Percentiles rank a stretch among this genome's conserved stretches.
These are phyloP conservation scores for Dastarcus helophoroides DNA, from an alignment of 2,888 invertebrate species.

Conservation along the genomic window DNA sequence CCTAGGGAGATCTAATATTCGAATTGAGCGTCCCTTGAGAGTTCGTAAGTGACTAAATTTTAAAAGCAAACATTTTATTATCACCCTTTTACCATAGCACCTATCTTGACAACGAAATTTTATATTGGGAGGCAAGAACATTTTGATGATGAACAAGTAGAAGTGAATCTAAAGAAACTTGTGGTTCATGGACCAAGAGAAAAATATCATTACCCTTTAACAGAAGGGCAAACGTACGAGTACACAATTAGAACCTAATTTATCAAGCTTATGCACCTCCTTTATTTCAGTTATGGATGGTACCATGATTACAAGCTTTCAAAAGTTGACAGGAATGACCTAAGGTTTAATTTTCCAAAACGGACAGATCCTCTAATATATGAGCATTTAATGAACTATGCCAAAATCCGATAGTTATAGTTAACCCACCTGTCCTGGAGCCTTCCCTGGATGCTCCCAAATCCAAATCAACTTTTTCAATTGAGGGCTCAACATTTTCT, in stretches of 20 bases:
- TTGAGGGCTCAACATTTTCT: constrained; percentile 36
- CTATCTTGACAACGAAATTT: constrained; percentile 8
- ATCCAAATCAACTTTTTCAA: constrained; percentile 61
- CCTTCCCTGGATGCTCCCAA: constrained; percentile 77
- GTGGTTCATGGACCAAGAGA: constrained; percentile 25
- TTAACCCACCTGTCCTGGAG: constrained; percentile 68
- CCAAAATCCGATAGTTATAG: constrained; percentile 25
- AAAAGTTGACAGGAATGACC: constrained; percentile 21
- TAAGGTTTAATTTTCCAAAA: constrained; percentile 37
- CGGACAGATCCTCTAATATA: constrained; percentile 32
- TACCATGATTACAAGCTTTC: constrained; percentile 32
- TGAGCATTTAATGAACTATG: constrained; percentile 32
- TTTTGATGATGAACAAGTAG: constrained; percentile 17
- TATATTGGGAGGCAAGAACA: constrained; percentile 6
- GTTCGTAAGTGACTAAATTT: constrained; percentile 4
- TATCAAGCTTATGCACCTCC: constrained; percentile 1
- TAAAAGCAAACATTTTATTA: constrained; percentile 13
- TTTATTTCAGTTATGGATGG: constrained; percentile 35
- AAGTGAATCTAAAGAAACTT: constrained; percentile 25
- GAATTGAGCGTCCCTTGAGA: constrained; percentile 20
- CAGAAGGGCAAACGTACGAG: constrained; percentile 35
- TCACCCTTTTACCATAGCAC: constrained; percentile 5
- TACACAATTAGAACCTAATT: background rate
- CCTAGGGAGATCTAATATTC: constrained; percentile 21
- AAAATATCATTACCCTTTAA: constrained; percentile 26